Base-by-base conservation (phyloP, 1,140 invertebrate species). In the Caenorhabditis elegans region DNA sequence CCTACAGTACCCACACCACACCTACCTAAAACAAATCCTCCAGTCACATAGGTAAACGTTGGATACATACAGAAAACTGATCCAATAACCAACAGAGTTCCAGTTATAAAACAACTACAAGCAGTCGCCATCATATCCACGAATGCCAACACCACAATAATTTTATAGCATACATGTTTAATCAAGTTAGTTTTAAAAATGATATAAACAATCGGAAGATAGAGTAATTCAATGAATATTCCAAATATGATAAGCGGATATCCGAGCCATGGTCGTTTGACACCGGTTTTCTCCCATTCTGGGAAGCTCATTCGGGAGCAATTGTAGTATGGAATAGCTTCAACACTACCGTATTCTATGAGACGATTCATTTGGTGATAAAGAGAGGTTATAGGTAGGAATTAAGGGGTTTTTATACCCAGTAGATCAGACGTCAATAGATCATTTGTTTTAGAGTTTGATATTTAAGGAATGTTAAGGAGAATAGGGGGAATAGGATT, bases 1-100 rank as follows among this genome's bases (percentile, higher is more conserved):
- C 46, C 13, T 53, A 26, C 49, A 53, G n/a, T n/a, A 24, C 22
- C 19, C 22, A 24, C n/a, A n/a, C 19, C 49, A 5, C 19, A 43
- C 60, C 10, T n/a, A 70, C 60, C 60, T 8, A 70, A 70, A 0
- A 13, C 60, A 39, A 70, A 39, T 13, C 60, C 26, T 36, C 60
- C 60, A 39, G 60, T 34, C 60, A 70, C n/a, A 70, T 70, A 80
- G 0, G 70, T 80, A 48, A 80, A 80, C 26, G 36, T 80, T n/a
- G 79, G 79, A 24, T 80, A 80, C 55, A 70, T 47, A 39, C 79
- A 80, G 24, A 80, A 80, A 28, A 47, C 55, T 13, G 79, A 60
- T 26, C 79, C 79, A 15, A 70, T 6, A 48, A 80, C 47, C 15
- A 70, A 24, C 79, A 80, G 13, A 15, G 43, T 39, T 43, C 79